These are phyloP conservation scores for Coccyzus lansbergi DNA, from an alignment of 2,797 vertebrate species.

Conservation along the genomic window DNA sequence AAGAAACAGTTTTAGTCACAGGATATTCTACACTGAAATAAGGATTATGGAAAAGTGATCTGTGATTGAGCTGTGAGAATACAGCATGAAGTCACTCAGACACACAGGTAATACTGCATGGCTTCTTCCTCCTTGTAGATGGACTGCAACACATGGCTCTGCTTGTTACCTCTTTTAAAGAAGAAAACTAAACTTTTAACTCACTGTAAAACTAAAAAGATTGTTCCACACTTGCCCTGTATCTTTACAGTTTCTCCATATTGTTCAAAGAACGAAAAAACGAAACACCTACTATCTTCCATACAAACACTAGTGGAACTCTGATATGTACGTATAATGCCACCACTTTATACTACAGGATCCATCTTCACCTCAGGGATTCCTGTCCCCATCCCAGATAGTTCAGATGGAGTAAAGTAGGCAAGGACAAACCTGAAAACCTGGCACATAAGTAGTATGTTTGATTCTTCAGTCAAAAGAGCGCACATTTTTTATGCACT, in stretches of 20 bases:
- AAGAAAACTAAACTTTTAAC: not conserved
- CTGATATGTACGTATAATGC: not conserved
- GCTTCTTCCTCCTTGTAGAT: not conserved
- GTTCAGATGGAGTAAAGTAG: not conserved
- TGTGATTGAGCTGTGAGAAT: rapidly evolving
- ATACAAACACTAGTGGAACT: not conserved
- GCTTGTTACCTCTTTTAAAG: not conserved
- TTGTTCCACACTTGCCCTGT: not conserved
- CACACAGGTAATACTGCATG: not conserved
- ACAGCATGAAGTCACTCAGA: not conserved
- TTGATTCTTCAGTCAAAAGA: not conserved
- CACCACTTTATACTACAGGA: not conserved
- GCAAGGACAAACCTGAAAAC: not conserved
- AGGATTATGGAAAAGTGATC: not conserved
- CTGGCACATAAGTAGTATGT: not conserved
- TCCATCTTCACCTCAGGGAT: not conserved
- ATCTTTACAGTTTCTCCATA: not conserved
- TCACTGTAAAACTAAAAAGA: not conserved
- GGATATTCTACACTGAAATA: not conserved
- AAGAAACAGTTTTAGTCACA: not conserved
- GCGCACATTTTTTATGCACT: not conserved
- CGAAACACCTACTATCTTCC: not conserved
- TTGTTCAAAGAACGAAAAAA: not conserved
- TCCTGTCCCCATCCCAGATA: not conserved
- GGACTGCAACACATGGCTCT: not conserved